These are phyloP conservation scores for Orientallactaga sibirica DNA, from an alignment of 2,797 vertebrate genomes.

Conservation along the genomic window DNA sequence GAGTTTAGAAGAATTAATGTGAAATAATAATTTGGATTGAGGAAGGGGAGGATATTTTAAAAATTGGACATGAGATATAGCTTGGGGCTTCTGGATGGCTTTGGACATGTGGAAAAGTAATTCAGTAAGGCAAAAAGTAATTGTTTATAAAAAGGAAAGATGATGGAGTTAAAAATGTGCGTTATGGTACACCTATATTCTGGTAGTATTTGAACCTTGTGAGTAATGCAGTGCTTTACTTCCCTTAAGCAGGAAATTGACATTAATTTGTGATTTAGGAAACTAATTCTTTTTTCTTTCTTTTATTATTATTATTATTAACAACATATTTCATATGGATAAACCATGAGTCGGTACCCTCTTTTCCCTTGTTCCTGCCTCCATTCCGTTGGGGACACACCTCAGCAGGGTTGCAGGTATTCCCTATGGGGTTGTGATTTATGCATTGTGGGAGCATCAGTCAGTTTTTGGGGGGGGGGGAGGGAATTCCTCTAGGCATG, in stretches of 20 bases:
- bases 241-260: slow-evolving; percentile 61
- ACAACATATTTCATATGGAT: too few species aligned
- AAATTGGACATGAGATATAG: slow-evolving; percentile 48
- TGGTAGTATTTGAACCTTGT: slow-evolving; percentile 34
- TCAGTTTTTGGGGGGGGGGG: too few species aligned
- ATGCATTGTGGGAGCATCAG: too few species aligned
- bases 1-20: slow-evolving; percentile 50
- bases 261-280: slow-evolving; percentile 41
- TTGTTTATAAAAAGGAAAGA: slow-evolving; percentile 12
- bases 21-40: slow-evolving; percentile 51
- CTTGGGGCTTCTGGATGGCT: background rate
- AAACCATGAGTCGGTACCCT: too few species aligned
- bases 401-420: too few species aligned
- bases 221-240: background rate
- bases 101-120: slow-evolving; percentile 30
- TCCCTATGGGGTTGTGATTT: too few species aligned
- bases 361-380: too few species aligned
- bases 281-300: too few species aligned
- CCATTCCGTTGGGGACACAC: too few species aligned
- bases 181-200: background rate
- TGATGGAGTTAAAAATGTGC: background rate
- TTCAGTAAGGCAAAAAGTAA: background rate
- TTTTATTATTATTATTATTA: too few species aligned
- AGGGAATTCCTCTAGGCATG: too few species aligned
- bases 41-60: slow-evolving; percentile 30